These are phyloP conservation scores for Zaprionus lineosus DNA, from an alignment of 2,888 invertebrate genomes.

Conservation along the genomic window DNA sequence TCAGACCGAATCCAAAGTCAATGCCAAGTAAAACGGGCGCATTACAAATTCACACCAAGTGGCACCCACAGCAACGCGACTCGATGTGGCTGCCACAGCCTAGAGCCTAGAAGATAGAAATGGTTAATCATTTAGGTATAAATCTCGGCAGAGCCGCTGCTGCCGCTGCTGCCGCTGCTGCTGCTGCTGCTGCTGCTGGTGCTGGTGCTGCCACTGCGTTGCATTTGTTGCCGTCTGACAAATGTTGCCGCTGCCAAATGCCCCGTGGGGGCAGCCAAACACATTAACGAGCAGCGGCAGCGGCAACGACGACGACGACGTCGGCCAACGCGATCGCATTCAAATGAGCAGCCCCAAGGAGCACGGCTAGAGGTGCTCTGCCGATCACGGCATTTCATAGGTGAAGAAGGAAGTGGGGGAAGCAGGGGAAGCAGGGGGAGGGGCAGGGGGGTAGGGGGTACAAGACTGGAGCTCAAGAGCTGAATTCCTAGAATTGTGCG, in stretches of 20 bases:
- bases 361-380: constrained; percentile 2
- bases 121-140: constrained; percentile 78
- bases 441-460: neutral
- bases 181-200: neutral
- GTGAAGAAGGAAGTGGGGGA: constrained; percentile 8
- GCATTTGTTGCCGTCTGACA: constrained; percentile 33
- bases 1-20: constrained; percentile 47
- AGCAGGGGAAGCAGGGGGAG: neutral
- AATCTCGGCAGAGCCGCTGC: constrained; percentile 51
- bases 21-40: constrained; percentile 59
- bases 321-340: constrained; percentile 61
- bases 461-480: constrained; percentile 31
- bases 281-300: constrained; percentile 50
- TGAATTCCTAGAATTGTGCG: constrained; percentile 82
- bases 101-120: constrained; percentile 44
- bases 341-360: constrained; percentile 51
- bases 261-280: constrained; percentile 63
- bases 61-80: constrained; percentile 60
- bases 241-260: constrained; percentile 59
- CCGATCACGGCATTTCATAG: neutral
- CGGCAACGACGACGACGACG: too few species aligned
- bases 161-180: constrained; percentile 8
- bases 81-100: neutral
- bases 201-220: constrained; percentile 2
- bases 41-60: constrained; percentile 77